Conservation (phyloP, 1,140 invertebrate genomes). For the Neodiprion fabricii region DNA sequence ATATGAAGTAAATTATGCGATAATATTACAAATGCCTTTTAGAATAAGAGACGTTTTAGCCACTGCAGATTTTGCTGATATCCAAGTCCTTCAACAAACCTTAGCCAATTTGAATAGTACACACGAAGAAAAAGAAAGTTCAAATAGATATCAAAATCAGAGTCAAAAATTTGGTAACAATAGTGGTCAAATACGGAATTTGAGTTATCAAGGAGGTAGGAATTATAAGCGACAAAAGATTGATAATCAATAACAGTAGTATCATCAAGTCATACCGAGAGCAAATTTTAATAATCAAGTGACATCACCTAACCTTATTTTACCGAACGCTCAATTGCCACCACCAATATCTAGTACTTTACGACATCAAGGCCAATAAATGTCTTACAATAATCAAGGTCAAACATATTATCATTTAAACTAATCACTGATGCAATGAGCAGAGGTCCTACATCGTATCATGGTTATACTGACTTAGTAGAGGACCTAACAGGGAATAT, state of each 20-base stretch:
- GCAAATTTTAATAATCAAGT: neutral
- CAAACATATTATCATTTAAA: conserved; percentile 11
- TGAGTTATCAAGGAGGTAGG: neutral
- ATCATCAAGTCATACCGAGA: neutral
- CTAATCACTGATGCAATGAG: conserved; percentile 12
- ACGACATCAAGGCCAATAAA: neutral
- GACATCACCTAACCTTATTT: neutral
- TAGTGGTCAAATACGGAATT: neutral
- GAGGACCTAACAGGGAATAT: conserved; percentile 18
- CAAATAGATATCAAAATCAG: neutral
- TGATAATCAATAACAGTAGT: neutral
- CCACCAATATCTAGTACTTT: neutral
- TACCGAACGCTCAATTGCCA: neutral
- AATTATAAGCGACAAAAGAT: neutral
- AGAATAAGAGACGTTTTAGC: conserved; percentile 20
- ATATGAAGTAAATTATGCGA: conserved; percentile 26
- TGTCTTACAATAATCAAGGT: neutral
- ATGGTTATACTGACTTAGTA: neutral
- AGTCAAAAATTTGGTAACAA: neutral
- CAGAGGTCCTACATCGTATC: conserved; percentile 10
- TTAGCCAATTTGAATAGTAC: conserved; percentile 20
- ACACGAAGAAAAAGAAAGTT: neutral
- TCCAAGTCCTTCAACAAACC: conserved; percentile 11
- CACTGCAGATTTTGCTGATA: conserved; percentile 15
- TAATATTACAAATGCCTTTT: conserved; percentile 26